phyloP scores from a whole-genome alignment of 2,113 vertebrate genomes.

The Himantopus leucocephalus region DNA sequence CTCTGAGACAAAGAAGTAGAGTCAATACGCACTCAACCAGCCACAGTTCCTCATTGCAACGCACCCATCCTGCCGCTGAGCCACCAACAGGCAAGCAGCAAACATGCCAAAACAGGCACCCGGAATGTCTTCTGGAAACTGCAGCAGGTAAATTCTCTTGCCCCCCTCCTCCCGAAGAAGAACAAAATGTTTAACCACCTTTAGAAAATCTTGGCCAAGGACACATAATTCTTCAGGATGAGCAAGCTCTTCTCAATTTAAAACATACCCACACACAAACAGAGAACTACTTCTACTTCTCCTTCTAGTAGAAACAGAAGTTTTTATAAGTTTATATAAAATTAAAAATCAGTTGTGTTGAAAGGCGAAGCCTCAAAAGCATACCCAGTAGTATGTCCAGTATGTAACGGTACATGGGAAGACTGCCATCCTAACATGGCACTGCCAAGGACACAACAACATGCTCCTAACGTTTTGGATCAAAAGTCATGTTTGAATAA shows the following conservation, averaged over 20 bases:
- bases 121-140: neutral
- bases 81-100: neutral
- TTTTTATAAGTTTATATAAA: neutral
- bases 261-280: neutral
- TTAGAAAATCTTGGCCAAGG: neutral
- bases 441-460: neutral
- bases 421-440: neutral
- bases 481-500: neutral
- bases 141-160: neutral
- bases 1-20: neutral
- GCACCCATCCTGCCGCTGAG: neutral
- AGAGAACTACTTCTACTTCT: neutral
- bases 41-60: neutral
- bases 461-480: neutral
- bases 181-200: neutral
- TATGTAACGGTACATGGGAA: neutral
- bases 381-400: neutral
- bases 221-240: neutral
- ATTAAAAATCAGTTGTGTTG: neutral
- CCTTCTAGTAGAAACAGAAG: neutral
- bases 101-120: neutral
- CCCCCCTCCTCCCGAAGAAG: neutral
- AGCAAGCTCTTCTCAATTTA: neutral
- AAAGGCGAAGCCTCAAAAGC: neutral
- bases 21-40: fast-evolving